phyloP scores from a whole-genome alignment of 92 coral and sea anemone genomes.

The Micromussa lordhowensis region DNA sequence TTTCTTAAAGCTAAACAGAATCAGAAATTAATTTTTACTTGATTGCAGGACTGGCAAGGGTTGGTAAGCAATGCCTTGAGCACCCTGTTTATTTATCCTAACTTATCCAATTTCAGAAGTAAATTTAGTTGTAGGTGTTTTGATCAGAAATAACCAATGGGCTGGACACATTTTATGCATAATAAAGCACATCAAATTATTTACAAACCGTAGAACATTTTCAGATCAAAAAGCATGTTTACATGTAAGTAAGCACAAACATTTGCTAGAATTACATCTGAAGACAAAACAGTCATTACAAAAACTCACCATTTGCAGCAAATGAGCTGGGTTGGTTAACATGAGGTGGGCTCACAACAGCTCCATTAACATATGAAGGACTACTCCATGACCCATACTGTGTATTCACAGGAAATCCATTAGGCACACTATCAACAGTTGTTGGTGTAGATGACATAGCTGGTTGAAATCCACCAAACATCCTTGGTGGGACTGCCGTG shows the following conservation, averaged over 20 bases:
- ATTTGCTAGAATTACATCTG: not conserved
- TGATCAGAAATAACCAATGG: no score
- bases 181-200: not conserved
- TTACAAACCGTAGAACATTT: no score
- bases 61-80: no score
- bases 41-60: no score
- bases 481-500: conserved; percentile 37
- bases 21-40: no score
- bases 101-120: not conserved
- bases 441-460: conserved; percentile 86
- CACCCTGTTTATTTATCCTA: not conserved
- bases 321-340: not conserved
- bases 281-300: not conserved
- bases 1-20: no score
- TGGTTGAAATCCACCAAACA: conserved; percentile 71
- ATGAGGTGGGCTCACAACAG: not conserved
- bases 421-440: conserved; percentile 31
- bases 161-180: not conserved
- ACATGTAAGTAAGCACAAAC: not conserved
- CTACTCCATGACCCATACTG: conserved; percentile 16
- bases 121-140: not conserved
- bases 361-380: conserved; percentile 19
- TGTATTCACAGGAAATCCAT: conserved; percentile 19
- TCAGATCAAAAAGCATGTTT: not conserved
- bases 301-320: conserved; percentile 34